phyloP scores from a whole-genome alignment of 2,888 invertebrate genomes.

The Physocephala rufipes region DNA sequence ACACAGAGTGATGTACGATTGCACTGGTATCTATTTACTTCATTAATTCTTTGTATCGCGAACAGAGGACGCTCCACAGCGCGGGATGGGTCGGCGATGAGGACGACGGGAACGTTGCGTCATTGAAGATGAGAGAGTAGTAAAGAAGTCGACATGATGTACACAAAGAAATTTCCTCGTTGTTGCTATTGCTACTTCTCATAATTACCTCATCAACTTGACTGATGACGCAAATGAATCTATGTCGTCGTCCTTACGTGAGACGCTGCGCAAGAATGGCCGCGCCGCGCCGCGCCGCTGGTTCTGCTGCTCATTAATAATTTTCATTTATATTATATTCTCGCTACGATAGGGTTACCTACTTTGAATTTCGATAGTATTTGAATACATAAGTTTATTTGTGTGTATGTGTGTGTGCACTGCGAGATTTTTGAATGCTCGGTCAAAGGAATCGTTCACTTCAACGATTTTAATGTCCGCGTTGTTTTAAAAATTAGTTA shows the following conservation, averaged over 20 bases:
- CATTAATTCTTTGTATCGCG: conserved; percentile 36
- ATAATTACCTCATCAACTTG: conserved; percentile 67
- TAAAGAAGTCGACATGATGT: conserved; percentile 18
- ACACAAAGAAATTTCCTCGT: conserved; percentile 29
- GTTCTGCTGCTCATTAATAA: conserved; percentile 57
- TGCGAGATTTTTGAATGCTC: no score
- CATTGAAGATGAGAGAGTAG: no score
- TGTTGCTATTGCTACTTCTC: conserved; percentile 39
- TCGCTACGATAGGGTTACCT: conserved; percentile 10
- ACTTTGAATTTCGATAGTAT: neutral
- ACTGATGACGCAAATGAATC: conserved; percentile 66
- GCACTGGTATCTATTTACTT: conserved; percentile 22
- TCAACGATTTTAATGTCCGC: neutral
- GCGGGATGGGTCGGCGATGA: neutral
- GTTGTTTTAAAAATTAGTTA: neutral
- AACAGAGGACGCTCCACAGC: conserved; percentile 8
- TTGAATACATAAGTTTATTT: neutral
- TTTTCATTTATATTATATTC: conserved; percentile 43
- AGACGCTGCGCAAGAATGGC: conserved; percentile 3
- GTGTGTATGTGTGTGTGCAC: no score
- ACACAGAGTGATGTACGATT: neutral
- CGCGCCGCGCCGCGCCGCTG: no score
- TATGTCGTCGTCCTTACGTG: conserved; percentile 58
- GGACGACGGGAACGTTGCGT: no score
- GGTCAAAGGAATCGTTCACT: neutral